These are phyloP conservation scores for Rana temporaria DNA, from an alignment of 2,113 vertebrate genomes.

Conservation along the genomic window DNA sequence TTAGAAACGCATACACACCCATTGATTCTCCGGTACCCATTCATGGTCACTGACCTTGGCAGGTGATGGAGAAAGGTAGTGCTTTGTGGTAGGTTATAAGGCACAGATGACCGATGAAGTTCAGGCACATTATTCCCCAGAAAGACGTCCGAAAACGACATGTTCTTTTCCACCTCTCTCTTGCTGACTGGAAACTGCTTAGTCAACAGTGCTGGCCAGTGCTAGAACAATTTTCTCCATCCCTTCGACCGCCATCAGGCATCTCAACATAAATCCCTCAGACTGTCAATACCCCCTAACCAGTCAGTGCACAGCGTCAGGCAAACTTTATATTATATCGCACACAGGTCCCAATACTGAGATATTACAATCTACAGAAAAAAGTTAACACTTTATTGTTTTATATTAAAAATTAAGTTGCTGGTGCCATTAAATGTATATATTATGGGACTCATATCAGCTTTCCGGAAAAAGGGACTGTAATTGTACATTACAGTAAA, in stretches of 20 bases:
- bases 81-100: slow-evolving; percentile 68
- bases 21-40: background rate
- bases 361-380: too few relatives aligned
- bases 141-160: slow-evolving; percentile 58
- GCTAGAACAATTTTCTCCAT: slow-evolving; percentile 4
- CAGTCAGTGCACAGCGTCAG: background rate
- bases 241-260: background rate
- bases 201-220: slow-evolving; percentile 63
- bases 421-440: too few relatives aligned
- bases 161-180: slow-evolving; percentile 60
- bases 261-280: slow-evolving; percentile 11
- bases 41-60: slow-evolving; percentile 72
- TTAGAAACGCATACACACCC: background rate
- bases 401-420: too few relatives aligned
- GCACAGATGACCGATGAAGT: slow-evolving; percentile 73
- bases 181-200: slow-evolving; percentile 65
- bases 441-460: too few relatives aligned
- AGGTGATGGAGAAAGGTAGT: slow-evolving; percentile 67
- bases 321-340: too few relatives aligned
- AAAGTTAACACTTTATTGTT: too few relatives aligned
- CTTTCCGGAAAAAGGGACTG: too few relatives aligned
- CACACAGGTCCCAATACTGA: too few relatives aligned
- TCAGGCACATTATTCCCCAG: slow-evolving; percentile 71
- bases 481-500: too few relatives aligned
- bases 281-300: background rate